These are phyloP conservation scores for Ammodytes marinus DNA, from an alignment of 2,113 vertebrate genomes.

Conservation along the genomic window DNA sequence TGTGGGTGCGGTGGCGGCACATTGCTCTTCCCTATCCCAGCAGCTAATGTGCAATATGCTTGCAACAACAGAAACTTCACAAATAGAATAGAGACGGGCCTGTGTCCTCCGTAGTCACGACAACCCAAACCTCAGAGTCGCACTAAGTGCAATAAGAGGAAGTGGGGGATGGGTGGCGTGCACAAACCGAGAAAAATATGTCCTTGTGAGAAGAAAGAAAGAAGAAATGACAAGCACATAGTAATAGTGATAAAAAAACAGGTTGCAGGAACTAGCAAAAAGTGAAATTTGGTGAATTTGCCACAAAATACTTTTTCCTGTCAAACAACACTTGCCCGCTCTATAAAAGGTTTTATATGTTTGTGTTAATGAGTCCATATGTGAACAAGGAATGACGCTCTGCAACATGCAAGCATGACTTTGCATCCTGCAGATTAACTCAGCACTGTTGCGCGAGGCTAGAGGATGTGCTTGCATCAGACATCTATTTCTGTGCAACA, in stretches of 20 bases:
- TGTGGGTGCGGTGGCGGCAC: conserved; percentile 63
- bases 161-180: conserved; percentile 77
- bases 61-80: conserved; percentile 80
- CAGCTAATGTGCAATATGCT: conserved; percentile 70
- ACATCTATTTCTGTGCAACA: conserved; percentile 71
- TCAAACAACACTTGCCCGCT: not conserved
- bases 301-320: not conserved
- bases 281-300: not conserved
- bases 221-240: conserved; percentile 19
- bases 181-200: conserved; percentile 62
- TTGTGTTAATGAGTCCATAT: not conserved
- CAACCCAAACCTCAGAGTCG: conserved; percentile 85
- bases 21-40: conserved; percentile 62
- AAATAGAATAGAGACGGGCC: conserved; percentile 63
- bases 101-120: conserved; percentile 79
- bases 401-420: conserved; percentile 61
- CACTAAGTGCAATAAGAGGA: conserved; percentile 78
- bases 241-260: not conserved
- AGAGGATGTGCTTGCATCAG: conserved; percentile 53
- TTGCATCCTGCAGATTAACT: conserved; percentile 67
- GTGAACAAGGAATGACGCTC: conserved; percentile 1
- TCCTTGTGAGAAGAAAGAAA: conserved; percentile 32
- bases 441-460: conserved; percentile 33
- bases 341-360: not conserved
- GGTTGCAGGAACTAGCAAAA: not conserved